phyloP scores from a whole-genome alignment of 2,113 vertebrate genomes.

The Ondatra zibethicus region DNA sequence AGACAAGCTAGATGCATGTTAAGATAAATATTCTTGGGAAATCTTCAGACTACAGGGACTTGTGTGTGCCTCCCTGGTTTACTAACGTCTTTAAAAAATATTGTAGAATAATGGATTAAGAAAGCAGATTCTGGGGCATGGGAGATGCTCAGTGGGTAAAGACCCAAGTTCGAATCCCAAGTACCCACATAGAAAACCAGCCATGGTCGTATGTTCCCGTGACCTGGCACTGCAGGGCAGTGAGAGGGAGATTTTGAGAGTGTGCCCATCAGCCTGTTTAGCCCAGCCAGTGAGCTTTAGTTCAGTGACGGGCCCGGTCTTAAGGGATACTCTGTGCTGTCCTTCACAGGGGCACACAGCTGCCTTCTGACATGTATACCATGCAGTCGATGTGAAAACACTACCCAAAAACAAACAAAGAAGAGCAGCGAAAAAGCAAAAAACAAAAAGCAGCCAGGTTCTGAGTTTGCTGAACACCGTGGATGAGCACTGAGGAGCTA shows the following conservation, averaged over 20 bases:
- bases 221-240: too few species aligned
- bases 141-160: neutral
- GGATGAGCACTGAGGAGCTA: neutral
- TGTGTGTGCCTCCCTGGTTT: neutral
- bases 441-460: neutral
- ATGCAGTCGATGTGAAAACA: neutral
- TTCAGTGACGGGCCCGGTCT: neutral
- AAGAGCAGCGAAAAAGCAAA: too few species aligned
- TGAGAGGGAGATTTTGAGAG: too few species aligned
- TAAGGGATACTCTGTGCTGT: too few species aligned
- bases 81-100: neutral
- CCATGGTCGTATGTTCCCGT: neutral
- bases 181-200: neutral
- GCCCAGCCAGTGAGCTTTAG: neutral
- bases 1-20: neutral
- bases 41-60: neutral
- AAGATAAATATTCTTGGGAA: neutral
- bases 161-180: neutral
- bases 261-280: neutral
- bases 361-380: neutral
- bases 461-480: neutral
- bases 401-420: too few species aligned
- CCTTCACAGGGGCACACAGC: too few species aligned
- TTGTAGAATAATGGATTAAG: neutral
- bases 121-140: neutral